phyloP scores from a whole-genome alignment of 2,888 invertebrate species.

The Dendrolimus houi region DNA sequence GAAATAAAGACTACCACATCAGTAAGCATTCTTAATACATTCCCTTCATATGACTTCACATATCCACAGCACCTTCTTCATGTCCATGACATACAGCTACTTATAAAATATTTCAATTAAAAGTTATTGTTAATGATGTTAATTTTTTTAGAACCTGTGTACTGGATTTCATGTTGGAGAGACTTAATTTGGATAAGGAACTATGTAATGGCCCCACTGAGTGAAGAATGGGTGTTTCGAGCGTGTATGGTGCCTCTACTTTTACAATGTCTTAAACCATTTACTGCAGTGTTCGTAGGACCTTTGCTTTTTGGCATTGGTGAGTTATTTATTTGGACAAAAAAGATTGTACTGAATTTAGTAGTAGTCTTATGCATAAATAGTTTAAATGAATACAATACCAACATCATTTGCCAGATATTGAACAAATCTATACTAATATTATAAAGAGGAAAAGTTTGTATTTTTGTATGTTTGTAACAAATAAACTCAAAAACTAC shows the following conservation, averaged over 20 bases:
- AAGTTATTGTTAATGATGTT: not conserved
- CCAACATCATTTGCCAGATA: too few species aligned
- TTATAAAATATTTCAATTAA: not conserved
- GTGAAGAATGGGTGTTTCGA: constrained; percentile 96
- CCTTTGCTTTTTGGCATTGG: constrained; percentile 95
- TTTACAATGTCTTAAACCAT: constrained; percentile 86
- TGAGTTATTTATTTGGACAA: constrained; percentile 37
- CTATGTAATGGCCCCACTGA: constrained; percentile 92
- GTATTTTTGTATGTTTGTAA: too few species aligned
- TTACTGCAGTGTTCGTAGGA: constrained; percentile 86
- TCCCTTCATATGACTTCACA: not conserved
- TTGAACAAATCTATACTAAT: too few species aligned
- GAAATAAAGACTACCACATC: too few species aligned
- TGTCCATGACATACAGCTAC: not conserved
- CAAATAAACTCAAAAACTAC: too few species aligned
- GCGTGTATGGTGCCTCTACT: constrained; percentile 96
- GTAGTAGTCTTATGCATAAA: too few species aligned
- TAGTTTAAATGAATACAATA: too few species aligned
- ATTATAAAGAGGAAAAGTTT: too few species aligned
- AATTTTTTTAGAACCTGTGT: constrained; percentile 76
- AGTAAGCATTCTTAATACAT: too few species aligned
- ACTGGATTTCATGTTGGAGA: constrained; percentile 82
- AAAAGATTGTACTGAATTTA: too few species aligned
- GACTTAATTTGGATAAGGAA: constrained; percentile 92
- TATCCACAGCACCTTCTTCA: not conserved